phyloP scores from a whole-genome alignment of 2,113 vertebrate species.

The Malurus cyaneus region DNA sequence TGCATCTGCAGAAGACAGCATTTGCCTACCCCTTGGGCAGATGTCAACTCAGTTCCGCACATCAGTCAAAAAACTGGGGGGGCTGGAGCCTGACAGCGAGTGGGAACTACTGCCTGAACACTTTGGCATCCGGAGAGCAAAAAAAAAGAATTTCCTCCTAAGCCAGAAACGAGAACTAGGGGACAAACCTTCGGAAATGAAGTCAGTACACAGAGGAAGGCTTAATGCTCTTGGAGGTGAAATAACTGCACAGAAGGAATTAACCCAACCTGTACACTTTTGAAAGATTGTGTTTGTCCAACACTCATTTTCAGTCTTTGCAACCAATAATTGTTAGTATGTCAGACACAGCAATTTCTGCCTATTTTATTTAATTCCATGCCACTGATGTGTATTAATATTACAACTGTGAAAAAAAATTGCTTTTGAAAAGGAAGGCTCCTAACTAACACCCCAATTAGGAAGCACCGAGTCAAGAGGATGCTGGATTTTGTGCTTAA shows the following conservation, averaged over 20 bases:
- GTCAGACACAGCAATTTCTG: conserved; percentile 43
- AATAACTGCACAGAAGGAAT: background rate
- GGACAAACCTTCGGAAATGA: conserved; percentile 17
- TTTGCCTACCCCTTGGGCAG: background rate
- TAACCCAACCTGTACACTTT: background rate
- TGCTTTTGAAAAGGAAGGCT: background rate
- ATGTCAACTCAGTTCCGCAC: background rate
- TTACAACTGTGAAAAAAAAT: background rate
- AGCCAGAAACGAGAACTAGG: background rate
- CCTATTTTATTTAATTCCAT: conserved; percentile 41
- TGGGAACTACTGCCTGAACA: background rate
- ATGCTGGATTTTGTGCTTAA: background rate
- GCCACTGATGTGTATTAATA: conserved; percentile 19
- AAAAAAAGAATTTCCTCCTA: background rate
- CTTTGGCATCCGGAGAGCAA: background rate
- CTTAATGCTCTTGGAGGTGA: background rate
- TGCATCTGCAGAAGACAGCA: background rate
- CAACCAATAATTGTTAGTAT: conserved; percentile 22
- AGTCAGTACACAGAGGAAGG: background rate
- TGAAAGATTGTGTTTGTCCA: background rate
- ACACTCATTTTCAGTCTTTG: conserved; percentile 29
- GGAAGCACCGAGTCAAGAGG: background rate
- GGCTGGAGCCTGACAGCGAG: background rate
- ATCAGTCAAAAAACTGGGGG: background rate
- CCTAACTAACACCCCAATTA: background rate